Conservation (phyloP, 2,797 vertebrate species). For the Euthynnus affinis region DNA sequence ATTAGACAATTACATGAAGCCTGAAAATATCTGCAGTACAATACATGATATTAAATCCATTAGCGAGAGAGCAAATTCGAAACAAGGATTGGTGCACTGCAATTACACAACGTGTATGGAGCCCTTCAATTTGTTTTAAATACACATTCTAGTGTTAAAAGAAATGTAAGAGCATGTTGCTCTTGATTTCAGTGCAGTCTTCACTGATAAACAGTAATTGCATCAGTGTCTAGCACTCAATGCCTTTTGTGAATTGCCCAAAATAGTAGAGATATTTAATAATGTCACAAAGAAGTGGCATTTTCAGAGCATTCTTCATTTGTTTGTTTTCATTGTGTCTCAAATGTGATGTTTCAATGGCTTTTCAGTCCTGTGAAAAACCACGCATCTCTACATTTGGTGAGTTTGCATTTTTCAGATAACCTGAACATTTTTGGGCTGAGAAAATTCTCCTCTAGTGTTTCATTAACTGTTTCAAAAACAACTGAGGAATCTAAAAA, state of each 20-base stretch:
- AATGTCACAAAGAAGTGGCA: neutral
- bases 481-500: neutral
- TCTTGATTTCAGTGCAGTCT: constrained; percentile 17
- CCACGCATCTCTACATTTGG: neutral
- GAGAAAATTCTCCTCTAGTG: too few species aligned
- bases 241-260: neutral
- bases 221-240: constrained; percentile 15
- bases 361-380: neutral
- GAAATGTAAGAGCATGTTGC: neutral
- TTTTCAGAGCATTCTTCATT: neutral
- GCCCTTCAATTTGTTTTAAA: constrained; percentile 18
- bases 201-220: constrained; percentile 30
- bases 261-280: too few species aligned
- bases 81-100: too few species aligned
- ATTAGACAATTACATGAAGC: constrained; percentile 6
- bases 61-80: neutral
- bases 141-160: constrained; percentile 9
- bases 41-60: constrained; percentile 7
- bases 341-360: too few species aligned
- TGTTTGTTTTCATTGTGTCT: too few species aligned
- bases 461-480: constrained; percentile 3
- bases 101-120: neutral
- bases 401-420: neutral
- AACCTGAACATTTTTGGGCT: neutral
- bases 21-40: constrained; percentile 4